Base-by-base conservation (phyloP, 92 coral and sea anemone genomes). In the Bergia sp. region DNA sequence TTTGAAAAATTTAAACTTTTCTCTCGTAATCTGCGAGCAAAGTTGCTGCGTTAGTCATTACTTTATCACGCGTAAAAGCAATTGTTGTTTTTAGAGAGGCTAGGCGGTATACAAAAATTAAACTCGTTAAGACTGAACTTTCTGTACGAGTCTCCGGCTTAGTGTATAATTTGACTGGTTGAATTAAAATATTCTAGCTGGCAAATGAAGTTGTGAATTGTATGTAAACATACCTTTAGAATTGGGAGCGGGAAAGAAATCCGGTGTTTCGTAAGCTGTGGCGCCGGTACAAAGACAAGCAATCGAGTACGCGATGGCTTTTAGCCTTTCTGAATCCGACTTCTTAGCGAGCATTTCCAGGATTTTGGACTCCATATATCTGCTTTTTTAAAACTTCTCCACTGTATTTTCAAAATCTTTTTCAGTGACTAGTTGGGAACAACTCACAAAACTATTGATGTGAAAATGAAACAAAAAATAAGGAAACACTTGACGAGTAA, bases 251-350 rank as follows among this genome's bases (percentile, higher is more conserved):
- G 66, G 44, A 58, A 86, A 75, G 58, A 90, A 95, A 39, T 95
- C 98, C 1, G 92, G 94, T 41, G 94, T 82, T 72, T 95, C 96
- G 81, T 85, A 95, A 3, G 98, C 94, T 16, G 93, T 93, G 1
- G 98, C 95, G 0, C 98, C 98, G 21, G 95, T 92, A 65, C 94
- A 86, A 77, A 95, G 87, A 83, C 98, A 95, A 16, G 98, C 96
- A 23, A 95, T 88, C 4, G 95, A 85, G 79, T 90, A 95, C 10
- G 95, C 96, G 36, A 95, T 88, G 29, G 96, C 96, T 72, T 91
- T 92, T n/a, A 93, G 67, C 77, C 94, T 87, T 67, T 95, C 94
- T 4, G 92, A 83, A 37, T 94, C 93, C 15, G 97, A 92, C 75
- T 94, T 94, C 42, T 76, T 89, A 3, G 93, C 91, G 49, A 94